A percentile compares a stretch with the other conserved stretches of the same genome.
Evolutionary conservation across 2,113 vertebrate species (phyloP).

Genomic region (Ranitomeya variabilis): DNA sequence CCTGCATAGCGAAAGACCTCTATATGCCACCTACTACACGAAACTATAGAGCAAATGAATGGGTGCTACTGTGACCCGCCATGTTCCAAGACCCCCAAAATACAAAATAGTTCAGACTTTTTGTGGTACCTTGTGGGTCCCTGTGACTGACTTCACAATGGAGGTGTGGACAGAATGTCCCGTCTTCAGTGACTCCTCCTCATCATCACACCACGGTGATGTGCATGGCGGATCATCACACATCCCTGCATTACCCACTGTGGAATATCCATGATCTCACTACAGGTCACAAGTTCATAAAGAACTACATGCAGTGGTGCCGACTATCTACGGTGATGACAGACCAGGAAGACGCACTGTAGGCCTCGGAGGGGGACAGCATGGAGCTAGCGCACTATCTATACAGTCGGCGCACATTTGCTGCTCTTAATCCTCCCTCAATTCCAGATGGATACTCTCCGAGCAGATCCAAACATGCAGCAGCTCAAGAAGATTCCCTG

Average conservation of each 20-base stretch:
- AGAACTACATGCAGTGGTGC: not conserved
- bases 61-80: no score
- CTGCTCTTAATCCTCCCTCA: conserved; percentile 15
- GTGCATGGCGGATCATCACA: not conserved
- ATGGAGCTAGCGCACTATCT: not conserved
- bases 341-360: not conserved
- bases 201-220: not conserved
- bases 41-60: no score
- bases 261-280: conserved; percentile 13
- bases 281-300: conserved; percentile 14
- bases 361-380: not conserved
- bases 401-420: not conserved
- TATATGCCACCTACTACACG: no score
- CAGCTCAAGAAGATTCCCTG: not conserved
- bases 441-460: not conserved
- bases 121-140: no score
- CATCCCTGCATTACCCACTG: not conserved
- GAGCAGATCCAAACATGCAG: conserved; percentile 28
- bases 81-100: no score
- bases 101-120: no score
- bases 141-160: no score
- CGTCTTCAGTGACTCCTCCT: no score
- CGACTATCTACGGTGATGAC: not conserved
- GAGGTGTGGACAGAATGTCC: no score
- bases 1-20: no score